These are phyloP conservation scores for Pachydiplax longipennis DNA, from an alignment of 2,888 invertebrate genomes.

Conservation along the genomic window DNA sequence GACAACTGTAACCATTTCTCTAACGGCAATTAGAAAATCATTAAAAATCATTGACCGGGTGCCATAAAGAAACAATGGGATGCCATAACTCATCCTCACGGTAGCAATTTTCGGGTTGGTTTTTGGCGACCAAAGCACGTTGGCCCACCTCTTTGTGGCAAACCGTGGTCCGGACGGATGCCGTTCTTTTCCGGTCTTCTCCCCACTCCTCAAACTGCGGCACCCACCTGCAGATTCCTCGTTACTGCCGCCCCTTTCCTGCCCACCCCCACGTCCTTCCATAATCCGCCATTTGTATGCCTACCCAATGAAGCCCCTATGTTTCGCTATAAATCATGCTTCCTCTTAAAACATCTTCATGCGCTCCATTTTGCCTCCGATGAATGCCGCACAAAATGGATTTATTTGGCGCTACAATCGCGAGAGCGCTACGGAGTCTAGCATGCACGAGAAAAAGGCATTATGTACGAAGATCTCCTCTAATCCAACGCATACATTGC, in stretches of 20 bases:
- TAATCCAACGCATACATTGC: no score
- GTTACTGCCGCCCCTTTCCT: neutral
- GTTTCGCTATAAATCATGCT: constrained; percentile 4
- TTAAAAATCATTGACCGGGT: neutral
- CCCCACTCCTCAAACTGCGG: neutral
- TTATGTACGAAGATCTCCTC: no score
- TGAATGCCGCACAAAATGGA: no score
- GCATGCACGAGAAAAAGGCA: no score
- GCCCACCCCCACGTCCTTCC: neutral
- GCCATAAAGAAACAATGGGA: neutral
- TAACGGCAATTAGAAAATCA: neutral
- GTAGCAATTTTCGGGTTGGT: neutral
- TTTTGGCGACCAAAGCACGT: neutral
- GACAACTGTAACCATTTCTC: neutral
- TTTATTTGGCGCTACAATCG: no score
- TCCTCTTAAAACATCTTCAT: neutral
- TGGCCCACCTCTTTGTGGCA: neutral
- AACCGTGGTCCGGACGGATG: neutral
- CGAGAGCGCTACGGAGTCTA: no score
- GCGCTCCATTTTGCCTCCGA: neutral
- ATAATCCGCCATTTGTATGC: constrained; percentile 41
- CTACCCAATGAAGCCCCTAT: constrained; percentile 28
- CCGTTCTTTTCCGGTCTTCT: neutral
- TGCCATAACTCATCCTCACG: neutral
- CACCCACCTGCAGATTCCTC: constrained; percentile 1